These are phyloP conservation scores for Ciconia maguari DNA, from an alignment of 2,113 vertebrate genomes.

Conservation along the genomic window DNA sequence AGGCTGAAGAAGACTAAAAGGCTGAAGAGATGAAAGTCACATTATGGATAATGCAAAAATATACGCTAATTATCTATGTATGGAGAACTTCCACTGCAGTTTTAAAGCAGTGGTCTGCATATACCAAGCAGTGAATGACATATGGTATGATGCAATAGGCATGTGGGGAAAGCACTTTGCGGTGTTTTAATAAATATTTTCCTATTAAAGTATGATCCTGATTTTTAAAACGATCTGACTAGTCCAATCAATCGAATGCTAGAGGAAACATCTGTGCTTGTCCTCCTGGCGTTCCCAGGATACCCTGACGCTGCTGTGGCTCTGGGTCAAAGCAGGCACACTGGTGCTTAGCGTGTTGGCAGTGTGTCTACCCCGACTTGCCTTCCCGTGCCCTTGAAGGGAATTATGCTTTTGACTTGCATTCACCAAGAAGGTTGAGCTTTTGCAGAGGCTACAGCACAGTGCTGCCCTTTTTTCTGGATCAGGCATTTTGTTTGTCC, in stretches of 20 bases:
- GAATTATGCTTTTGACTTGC: not conserved
- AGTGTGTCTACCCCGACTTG: not conserved
- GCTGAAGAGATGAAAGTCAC: not conserved
- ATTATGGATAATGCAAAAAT: not conserved
- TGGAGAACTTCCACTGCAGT: not conserved
- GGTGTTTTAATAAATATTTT: not conserved
- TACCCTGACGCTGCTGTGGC: not conserved
- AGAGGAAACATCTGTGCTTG: fast-evolving
- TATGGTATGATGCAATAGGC: not conserved
- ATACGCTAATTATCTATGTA: not conserved
- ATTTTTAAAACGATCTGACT: not conserved
- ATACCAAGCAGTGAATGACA: not conserved
- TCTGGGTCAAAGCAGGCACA: not conserved
- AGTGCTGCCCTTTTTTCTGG: not conserved
- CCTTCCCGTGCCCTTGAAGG: not conserved
- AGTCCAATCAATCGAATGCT: not conserved
- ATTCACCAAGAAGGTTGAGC: not conserved
- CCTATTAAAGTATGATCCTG: not conserved
- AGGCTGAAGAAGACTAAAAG: not conserved
- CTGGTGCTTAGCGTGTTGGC: not conserved
- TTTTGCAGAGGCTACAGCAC: not conserved
- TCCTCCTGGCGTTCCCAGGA: not conserved
- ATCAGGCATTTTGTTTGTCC: not conserved
- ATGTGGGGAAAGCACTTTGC: not conserved
- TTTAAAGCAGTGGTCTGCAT: not conserved